Base-by-base conservation (phyloP, 2,113 vertebrate species). In the Calyptommatus sinebrachiatus region DNA sequence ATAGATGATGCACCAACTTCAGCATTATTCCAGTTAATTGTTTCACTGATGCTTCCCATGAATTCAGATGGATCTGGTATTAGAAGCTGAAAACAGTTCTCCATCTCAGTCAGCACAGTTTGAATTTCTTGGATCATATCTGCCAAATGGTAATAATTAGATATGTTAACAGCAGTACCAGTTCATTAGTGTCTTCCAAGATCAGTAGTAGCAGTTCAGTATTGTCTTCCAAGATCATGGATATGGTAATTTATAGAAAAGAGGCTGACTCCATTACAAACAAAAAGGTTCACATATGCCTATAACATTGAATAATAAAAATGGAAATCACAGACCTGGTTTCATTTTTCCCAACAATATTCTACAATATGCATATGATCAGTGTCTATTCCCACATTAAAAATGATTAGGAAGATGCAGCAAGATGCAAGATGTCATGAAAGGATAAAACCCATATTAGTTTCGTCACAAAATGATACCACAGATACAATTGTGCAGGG, bases 81-180 rank as follows among this genome's bases (percentile, higher is more conserved):
- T 35, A 99, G 91, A 53, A 99, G 94, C 70, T 7, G 91, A 90
- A 99, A 95, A 82, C 97, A 99, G 82, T 89, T 96, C 35, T 99
- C 95, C 91, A 98, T 95, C 93, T 99, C 97, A 0, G 91, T 97
- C 86, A 99, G 79, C 0, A 94, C 93, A 21, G 90, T 76, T 28
- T 94, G 77, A 10, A 98, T 95, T 53, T 97, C 97, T 11, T 80
- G 83, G 2, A 91, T 89, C 66, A 93, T 92, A 45, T 98, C 98
- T 99, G 74, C 74, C 7, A 79, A 74, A 68, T 83, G 5, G 91
- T 1, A 57, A 57, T 16, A 5, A 57, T 18, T 18, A 57, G 53
- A 57, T 57, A 57, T 57, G 12, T 57, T 57, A 57, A 57, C 12
- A 18, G 18, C 4, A 57, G 53, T 18, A 82, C 66, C 61, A 53